phyloP scores from a whole-genome alignment of 2,113 vertebrate genomes.

The Columba janthina region DNA sequence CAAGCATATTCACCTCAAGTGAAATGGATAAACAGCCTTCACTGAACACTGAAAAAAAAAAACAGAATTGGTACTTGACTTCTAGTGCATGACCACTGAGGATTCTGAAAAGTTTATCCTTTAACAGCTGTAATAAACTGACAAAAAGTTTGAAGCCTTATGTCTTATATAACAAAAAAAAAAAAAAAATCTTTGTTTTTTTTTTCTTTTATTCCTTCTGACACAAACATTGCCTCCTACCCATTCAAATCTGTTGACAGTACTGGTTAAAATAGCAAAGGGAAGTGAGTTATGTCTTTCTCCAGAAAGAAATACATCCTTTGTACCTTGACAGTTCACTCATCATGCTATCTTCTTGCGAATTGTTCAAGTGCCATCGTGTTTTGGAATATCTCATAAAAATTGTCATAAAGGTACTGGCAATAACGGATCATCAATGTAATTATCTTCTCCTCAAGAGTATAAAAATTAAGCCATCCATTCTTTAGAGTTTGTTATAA shows the following conservation, averaged over 20 bases:
- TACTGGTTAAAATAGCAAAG: slow-evolving; percentile 55
- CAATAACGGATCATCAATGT: neutral
- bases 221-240: neutral
- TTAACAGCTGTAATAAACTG: neutral
- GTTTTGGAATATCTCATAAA: slow-evolving; percentile 27
- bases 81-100: neutral
- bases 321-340: neutral
- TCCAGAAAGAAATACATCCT: neutral
- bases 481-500: neutral
- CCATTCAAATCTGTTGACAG: slow-evolving; percentile 24
- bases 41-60: neutral
- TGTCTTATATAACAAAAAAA: neutral
- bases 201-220: neutral
- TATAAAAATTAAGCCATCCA: neutral
- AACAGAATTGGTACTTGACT: neutral
- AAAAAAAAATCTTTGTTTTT: neutral
- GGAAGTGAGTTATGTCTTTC: slow-evolving; percentile 24
- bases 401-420: neutral
- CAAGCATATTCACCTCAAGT: neutral
- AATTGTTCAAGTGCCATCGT: slow-evolving; percentile 4
- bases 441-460: neutral
- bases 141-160: neutral
- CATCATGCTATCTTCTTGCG: neutral
- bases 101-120: neutral
- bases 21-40: neutral